Evolutionary conservation across 1,140 invertebrate genomes (phyloP).

Genomic region (Tetraneura akinire): DNA sequence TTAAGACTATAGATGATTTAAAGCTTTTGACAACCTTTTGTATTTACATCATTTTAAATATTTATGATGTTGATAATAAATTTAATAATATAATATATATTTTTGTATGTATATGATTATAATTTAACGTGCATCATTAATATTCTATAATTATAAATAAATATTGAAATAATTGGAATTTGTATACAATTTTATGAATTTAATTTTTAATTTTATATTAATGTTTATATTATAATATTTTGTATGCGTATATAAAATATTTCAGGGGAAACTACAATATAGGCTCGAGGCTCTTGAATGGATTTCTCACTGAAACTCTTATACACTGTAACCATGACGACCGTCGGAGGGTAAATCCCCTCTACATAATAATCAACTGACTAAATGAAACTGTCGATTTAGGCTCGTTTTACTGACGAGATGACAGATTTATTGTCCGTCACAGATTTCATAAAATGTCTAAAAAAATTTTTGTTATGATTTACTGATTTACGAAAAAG

Average conservation of each 20-base stretch:
- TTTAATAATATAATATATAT: not conserved
- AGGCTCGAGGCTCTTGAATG: slow-evolving; percentile 30
- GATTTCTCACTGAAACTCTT: slow-evolving; percentile 44
- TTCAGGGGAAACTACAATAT: not conserved
- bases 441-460: not conserved
- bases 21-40: too few species aligned
- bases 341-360: slow-evolving; percentile 46
- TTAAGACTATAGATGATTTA: too few species aligned
- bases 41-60: not conserved
- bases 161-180: not conserved
- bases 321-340: slow-evolving; percentile 9
- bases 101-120: not conserved
- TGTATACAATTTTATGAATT: not conserved
- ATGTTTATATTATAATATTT: not conserved
- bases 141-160: too few species aligned
- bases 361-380: slow-evolving; percentile 35
- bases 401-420: slow-evolving; percentile 15
- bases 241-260: slow-evolving; percentile 11
- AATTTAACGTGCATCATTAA: too few species aligned
- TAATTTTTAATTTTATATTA: not conserved
- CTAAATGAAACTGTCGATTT: slow-evolving; percentile 52
- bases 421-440: slow-evolving; percentile 38
- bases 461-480: not conserved
- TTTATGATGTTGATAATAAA: not conserved
- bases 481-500: too few species aligned